Evolutionary conservation across 1,140 invertebrate genomes (phyloP).

Genomic region (Geopemphigus sp.): DNA sequence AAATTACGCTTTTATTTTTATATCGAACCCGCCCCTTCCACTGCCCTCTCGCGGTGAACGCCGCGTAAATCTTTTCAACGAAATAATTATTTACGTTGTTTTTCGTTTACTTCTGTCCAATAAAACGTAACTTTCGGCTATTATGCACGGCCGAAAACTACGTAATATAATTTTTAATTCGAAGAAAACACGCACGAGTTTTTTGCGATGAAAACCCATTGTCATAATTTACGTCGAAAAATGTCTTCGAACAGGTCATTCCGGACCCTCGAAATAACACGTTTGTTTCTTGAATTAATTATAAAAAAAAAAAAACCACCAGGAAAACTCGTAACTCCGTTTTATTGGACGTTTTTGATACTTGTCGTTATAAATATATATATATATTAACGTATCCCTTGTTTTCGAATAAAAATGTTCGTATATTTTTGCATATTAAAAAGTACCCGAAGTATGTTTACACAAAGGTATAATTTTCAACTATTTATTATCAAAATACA

Average conservation of each 20-base stretch:
- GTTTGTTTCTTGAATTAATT: slow-evolving; percentile 19
- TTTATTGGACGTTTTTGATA: slow-evolving; percentile 31
- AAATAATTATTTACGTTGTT: slow-evolving; percentile 16
- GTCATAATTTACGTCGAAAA: slow-evolving; percentile 20
- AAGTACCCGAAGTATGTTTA: not conserved
- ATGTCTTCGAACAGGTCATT: slow-evolving; percentile 21
- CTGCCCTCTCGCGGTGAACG: not conserved
- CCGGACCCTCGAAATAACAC: slow-evolving; percentile 2
- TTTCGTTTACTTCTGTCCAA: not conserved
- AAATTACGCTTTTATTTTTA: too few relatives aligned
- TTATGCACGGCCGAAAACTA: slow-evolving; percentile 4
- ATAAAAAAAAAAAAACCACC: slow-evolving; percentile 12
- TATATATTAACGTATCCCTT: not conserved
- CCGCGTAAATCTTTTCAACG: not conserved
- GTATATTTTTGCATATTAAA: slow-evolving; percentile 23
- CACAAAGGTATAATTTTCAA: not conserved
- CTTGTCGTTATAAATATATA: too few relatives aligned
- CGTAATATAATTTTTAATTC: not conserved
- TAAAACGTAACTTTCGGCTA: not conserved
- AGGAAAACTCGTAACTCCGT: slow-evolving; percentile 9
- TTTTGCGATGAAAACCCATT: slow-evolving; percentile 7
- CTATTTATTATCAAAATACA: too few relatives aligned
- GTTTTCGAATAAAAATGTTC: not conserved
- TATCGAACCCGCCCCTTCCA: too few relatives aligned
- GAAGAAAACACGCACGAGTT: slow-evolving; percentile 4